Evolutionary conservation across 2,888 invertebrate species (phyloP).

Genomic region (Drosophila glabriapex): DNA sequence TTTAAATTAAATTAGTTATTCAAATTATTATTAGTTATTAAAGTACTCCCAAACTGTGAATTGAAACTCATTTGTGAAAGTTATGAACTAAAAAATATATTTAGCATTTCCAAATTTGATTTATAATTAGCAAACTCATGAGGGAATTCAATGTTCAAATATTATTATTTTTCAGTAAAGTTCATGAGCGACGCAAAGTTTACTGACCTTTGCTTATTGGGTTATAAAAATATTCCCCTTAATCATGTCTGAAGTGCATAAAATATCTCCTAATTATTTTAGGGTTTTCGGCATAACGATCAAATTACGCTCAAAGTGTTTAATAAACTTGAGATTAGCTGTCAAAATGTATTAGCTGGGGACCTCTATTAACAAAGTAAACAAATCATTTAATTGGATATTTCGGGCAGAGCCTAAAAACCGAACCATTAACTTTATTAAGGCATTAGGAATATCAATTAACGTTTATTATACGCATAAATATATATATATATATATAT

Average conservation of each 20-base stretch:
- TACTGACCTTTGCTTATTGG: background rate
- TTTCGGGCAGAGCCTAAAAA: conserved; percentile 26
- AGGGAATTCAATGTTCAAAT: conserved; percentile 1
- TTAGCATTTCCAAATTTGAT: background rate
- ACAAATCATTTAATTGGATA: conserved; percentile 42
- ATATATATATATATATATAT: background rate
- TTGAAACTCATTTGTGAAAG: too few species aligned
- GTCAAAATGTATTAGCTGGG: background rate
- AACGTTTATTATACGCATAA: background rate
- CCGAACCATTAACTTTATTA: conserved; percentile 25
- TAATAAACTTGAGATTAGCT: conserved; percentile 28
- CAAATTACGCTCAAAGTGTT: conserved; percentile 34
- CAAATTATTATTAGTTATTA: background rate
- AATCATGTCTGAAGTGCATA: background rate
- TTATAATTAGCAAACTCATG: background rate
- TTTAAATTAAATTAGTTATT: conserved; percentile 43
- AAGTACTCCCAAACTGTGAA: background rate
- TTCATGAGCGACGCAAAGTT: conserved; percentile 4
- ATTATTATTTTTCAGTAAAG: conserved; percentile 16
- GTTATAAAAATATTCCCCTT: background rate
- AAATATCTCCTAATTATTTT: conserved; percentile 32
- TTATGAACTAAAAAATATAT: background rate
- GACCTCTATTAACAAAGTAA: conserved; percentile 19
- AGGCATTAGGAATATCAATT: conserved; percentile 14
- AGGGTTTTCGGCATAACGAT: conserved; percentile 31